Evolutionary conservation across 30 jellyfish, hydroid and myxozoan genomes (phyloP), one percentile per base, ranked within the genome.

Genomic region (Cassiopea andromeda): DNA sequence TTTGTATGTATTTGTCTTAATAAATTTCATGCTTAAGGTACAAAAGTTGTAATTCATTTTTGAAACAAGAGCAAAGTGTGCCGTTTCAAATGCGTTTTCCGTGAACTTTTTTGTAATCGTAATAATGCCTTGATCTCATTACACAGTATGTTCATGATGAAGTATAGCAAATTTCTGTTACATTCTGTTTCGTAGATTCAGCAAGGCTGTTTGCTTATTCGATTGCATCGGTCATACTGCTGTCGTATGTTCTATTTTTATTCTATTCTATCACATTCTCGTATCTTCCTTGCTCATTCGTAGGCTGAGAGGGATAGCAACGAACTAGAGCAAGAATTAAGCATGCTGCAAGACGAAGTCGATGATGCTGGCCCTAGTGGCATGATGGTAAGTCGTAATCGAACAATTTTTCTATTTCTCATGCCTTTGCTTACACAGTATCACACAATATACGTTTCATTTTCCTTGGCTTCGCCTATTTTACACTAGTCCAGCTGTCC

Each of bases 361-460:
- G 97, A 90, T 77, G 91, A 77, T 73, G 97, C 93, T n/a, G 97
- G 97, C 17, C 86, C 93, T 18, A 70, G 91, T 46, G 88, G 88
- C 61, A 46, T 44, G 1, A 64, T 61, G 81, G 97, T 90, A 67
- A 66, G 96, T 68, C 60, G 12, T 54, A 10, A 3, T 10, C 7
- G 7, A 54, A 10, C 64, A 54, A 10, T 54, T 54, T 3, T 10
- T 54, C 7, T 10, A 54, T 6, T 10, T 54, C 64, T 54, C 12
- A 54, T 3, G 64, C 7, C 64, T 54, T 3, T 54, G 12, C 38
- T 27, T 27, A 27, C 38, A 27, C 38, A 27, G 38, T 27, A 27
- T 27, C 38, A 27, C 38, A 27, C 38, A 27, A 27, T 27, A 27
- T 27, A 27, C 38, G 38, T 27, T 27, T 27, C 38, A 27, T 27